Evolutionary conservation across 2,113 vertebrate species (phyloP), one percentile per base, ranked within the genome.

Genomic region (Cyanoderma ruficeps): DNA sequence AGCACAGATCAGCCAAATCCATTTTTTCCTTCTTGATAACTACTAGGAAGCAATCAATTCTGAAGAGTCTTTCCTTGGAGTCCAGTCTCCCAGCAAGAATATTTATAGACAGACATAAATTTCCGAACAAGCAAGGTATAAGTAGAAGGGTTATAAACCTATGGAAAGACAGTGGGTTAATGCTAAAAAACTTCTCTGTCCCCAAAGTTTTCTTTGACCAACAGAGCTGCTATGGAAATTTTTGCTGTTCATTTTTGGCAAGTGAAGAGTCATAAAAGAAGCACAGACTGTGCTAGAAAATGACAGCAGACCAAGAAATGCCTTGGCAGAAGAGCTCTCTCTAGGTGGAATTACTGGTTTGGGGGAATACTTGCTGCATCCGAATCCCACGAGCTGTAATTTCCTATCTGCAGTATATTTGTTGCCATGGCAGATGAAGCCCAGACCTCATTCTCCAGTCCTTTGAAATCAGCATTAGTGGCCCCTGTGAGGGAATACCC

Each of bases 291-390:
- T 90, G 75, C 84, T 74, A 86, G 85, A 80, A 90, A 94, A 90
- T 74, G 63, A 92, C 60, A 91, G 63, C 59, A 74, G 68, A 94
- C 68, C 71, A 67, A 91, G 85, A 90, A 67, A 63, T 37, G 35
- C 55, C 52, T 84, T 17, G 4, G 61, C 63, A 91, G 75, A 90
- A 15, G 55, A 78, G 31, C 52, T 83, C 60, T 87, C 44, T 90
- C 75, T 86, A 31, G 82, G 33, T 86, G 70, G 64, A 96, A 97
- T 91, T 87, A 59, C 85, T 81, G 90, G 33, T 86, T 92, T 85
- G 85, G 85, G 87, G 82, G 65, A 93, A 86, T 37, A 46, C 28
- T 90, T 6, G 7, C 57, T 91, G 61, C 44, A 47, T 84, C 85
- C 0, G 1, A 89, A 82, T 82, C 94, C 87, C 91, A 85, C 8